Percentiles rank a stretch among this genome's conserved stretches.
phyloP scores from a whole-genome alignment of 1,140 invertebrate genomes.

The Planococcus citri region DNA sequence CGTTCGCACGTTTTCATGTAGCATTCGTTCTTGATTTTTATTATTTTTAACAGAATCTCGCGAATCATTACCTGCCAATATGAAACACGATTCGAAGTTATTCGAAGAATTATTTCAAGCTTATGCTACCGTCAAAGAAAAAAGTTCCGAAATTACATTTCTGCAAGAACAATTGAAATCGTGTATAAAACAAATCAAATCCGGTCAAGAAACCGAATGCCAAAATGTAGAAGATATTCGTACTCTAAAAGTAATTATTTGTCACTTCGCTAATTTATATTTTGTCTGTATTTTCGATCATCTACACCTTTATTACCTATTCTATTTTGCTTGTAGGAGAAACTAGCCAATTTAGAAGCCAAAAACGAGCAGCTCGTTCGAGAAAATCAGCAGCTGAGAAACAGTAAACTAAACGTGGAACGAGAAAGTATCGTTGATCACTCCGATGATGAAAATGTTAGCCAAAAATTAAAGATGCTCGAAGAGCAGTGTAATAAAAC shows the following conservation, averaged over 20 bases:
- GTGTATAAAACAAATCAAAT: not conserved
- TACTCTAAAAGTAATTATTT: not conserved
- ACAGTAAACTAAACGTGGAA: not conserved
- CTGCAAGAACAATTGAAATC: not conserved
- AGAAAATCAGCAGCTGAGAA: not conserved
- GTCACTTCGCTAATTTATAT: too few species aligned
- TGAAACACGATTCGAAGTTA: not conserved
- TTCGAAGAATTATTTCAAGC: not conserved
- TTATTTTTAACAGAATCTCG: not conserved
- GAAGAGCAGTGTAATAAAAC: not conserved
- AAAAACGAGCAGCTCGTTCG: not conserved
- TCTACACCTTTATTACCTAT: too few species aligned
- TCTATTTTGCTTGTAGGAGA: not conserved
- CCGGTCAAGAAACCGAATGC: not conserved
- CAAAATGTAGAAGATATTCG: not conserved
- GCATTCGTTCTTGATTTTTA: not conserved
- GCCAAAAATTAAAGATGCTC: not conserved
- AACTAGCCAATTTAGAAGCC: not conserved
- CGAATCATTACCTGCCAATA: not conserved
- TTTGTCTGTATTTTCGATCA: too few species aligned
- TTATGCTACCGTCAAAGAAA: not conserved
- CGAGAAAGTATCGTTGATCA: not conserved
- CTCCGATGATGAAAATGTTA: not conserved
- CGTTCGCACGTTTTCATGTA: not conserved
- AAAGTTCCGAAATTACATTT: not conserved